These are phyloP conservation scores for Onychostoma macrolepis DNA, from an alignment of 2,113 vertebrate species.

Conservation along the genomic window DNA sequence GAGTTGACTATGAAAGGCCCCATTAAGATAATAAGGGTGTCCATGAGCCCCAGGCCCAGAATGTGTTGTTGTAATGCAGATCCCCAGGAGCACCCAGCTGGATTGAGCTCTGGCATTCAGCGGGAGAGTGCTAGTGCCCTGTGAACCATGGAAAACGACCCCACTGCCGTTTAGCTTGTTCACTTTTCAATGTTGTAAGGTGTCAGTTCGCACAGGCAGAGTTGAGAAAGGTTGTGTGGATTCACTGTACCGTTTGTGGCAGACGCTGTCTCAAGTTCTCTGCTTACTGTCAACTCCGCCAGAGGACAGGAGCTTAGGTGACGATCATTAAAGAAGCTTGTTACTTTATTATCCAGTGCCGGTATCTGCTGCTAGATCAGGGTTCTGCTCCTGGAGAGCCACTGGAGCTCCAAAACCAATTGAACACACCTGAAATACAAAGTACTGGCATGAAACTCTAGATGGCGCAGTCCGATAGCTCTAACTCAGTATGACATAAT, in stretches of 20 bases:
- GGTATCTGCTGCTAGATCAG: neutral
- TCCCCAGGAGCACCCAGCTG: conserved; percentile 47
- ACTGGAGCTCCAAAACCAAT: neutral
- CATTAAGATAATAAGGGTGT: conserved; percentile 67
- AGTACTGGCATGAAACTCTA: too few species aligned
- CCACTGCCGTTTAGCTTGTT: neutral
- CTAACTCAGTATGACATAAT: too few species aligned
- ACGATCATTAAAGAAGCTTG: neutral
- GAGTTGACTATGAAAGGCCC: conserved; percentile 51
- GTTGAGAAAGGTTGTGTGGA: neutral
- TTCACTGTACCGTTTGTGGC: neutral
- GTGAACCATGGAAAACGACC: conserved; percentile 40
- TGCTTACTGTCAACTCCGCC: neutral
- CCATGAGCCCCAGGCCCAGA: conserved; percentile 52
- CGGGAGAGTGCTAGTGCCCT: conserved; percentile 26
- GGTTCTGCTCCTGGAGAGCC: neutral
- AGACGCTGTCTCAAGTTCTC: neutral
- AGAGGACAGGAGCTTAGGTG: neutral
- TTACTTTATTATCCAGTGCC: neutral
- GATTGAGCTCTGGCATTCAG: conserved; percentile 39
- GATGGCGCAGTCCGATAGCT: too few species aligned
- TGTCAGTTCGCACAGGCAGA: neutral
- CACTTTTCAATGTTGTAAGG: neutral
- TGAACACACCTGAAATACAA: neutral
- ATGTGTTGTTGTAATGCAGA: conserved; percentile 61